Conservation (phyloP, 2,888 invertebrate genomes). For the Mycalesis mineus region DNA sequence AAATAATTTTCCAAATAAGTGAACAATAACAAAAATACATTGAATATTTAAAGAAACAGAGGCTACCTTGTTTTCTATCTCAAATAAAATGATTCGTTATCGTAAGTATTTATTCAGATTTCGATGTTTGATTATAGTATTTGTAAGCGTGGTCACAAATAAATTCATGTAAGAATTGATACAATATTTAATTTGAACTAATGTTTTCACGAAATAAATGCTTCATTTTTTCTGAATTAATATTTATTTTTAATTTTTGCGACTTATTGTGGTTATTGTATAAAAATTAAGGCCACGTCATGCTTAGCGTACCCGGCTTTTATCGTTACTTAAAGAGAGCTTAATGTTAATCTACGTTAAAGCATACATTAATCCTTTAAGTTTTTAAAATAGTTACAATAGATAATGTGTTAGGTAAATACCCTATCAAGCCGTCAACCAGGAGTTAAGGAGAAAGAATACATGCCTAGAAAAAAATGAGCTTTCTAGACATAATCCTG, state of each 20-base stretch:
- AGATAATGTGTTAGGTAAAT: no score
- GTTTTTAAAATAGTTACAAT: no score
- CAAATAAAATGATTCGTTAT: slow-evolving; percentile 8
- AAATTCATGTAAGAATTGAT: not conserved
- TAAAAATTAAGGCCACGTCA: slow-evolving; percentile 24
- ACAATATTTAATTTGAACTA: not conserved
- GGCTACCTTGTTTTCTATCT: not conserved
- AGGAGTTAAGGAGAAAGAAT: no score
- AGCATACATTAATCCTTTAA: no score
- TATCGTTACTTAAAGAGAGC: not conserved
- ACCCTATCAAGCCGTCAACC: no score
- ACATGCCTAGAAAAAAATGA: no score
- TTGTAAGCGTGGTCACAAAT: not conserved
- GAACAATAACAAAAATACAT: not conserved
- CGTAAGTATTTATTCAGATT: not conserved
- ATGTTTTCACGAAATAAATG: not conserved
- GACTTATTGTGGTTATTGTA: not conserved
- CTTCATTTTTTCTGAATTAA: not conserved
- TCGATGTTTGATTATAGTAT: not conserved
- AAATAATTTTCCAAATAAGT: slow-evolving; percentile 1
- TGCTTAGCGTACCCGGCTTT: slow-evolving; percentile 6
- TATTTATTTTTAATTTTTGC: not conserved
- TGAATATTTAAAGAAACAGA: not conserved
- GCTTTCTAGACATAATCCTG: no score
- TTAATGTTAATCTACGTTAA: no score